phyloP scores from a whole-genome alignment of 2,888 invertebrate species.

The Blastobasis adustella region DNA sequence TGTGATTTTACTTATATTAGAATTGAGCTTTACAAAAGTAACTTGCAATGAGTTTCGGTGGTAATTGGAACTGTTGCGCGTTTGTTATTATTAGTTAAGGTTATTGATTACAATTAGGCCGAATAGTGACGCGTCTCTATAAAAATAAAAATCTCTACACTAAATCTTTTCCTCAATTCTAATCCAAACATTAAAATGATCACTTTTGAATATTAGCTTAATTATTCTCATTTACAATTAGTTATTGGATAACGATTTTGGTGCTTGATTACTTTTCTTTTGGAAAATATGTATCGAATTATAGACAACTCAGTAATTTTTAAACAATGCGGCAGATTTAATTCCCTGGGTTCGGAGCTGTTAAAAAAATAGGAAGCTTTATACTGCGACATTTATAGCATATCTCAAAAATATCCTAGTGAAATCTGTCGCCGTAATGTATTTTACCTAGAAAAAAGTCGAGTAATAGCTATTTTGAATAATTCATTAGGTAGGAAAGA shows the following conservation, averaged over 20 bases:
- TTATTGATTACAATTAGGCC: constrained; percentile 20
- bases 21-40: constrained; percentile 67
- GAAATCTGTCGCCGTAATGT: too few species aligned
- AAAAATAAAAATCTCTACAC: constrained; percentile 4
- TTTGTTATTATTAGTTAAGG: constrained; percentile 45
- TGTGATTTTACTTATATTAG: constrained; percentile 68
- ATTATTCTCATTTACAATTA: too few species aligned
- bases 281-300: background rate
- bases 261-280: constrained; percentile 11
- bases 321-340: background rate
- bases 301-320: constrained; percentile 15
- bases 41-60: constrained; percentile 51
- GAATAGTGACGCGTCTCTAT: constrained; percentile 18
- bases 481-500: too few species aligned
- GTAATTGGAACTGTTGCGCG: constrained; percentile 33
- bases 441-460: too few species aligned
- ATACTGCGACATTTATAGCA: too few species aligned
- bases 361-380: too few species aligned
- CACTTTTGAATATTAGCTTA: too few species aligned
- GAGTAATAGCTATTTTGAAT: too few species aligned
- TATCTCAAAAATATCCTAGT: too few species aligned
- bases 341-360: too few species aligned
- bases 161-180: background rate
- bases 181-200: background rate
- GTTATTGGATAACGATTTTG: background rate